Percentiles rank a stretch among this genome's conserved stretches.
phyloP scores from a whole-genome alignment of 2,888 invertebrate genomes.

The Selenia dentaria region DNA sequence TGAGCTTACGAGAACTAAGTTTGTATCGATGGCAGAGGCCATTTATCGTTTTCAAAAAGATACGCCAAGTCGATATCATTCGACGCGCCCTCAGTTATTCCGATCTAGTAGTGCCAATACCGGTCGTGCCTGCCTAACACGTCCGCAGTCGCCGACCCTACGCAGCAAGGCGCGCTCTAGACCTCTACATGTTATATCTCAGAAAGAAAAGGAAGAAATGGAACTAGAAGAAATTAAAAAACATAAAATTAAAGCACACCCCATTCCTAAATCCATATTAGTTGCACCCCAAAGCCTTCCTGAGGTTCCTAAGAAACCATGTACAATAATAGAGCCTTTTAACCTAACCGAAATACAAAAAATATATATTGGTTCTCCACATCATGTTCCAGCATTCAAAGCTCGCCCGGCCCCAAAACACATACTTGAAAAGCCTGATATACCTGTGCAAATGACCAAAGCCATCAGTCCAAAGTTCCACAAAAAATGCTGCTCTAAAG shows the following conservation, averaged over 20 bases:
- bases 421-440: too few species aligned
- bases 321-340: conserved; percentile 86
- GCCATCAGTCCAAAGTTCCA: too few species aligned
- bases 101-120: conserved; percentile 42
- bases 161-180: conserved; percentile 83
- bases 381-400: conserved; percentile 70
- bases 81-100: conserved; percentile 54
- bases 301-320: conserved; percentile 78
- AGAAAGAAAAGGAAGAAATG: conserved; percentile 85
- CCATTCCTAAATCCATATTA: conserved; percentile 85
- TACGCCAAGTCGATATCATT: conserved; percentile 84
- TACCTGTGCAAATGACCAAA: too few species aligned
- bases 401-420: conserved; percentile 85
- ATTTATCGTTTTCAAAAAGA: conserved; percentile 82
- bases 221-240: conserved; percentile 87
- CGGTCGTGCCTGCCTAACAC: conserved; percentile 60
- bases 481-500: too few species aligned
- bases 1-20: conserved; percentile 69
- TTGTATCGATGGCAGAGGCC: conserved; percentile 85
- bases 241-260: conserved; percentile 88
- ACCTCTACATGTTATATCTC: conserved; percentile 78
- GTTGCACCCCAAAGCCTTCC: conserved; percentile 72
- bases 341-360: conserved; percentile 85
- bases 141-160: conserved; percentile 81
- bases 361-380: conserved; percentile 53